phyloP scores from a whole-genome alignment of 2,113 vertebrate species.

The Sinocyclocheilus grahami region DNA sequence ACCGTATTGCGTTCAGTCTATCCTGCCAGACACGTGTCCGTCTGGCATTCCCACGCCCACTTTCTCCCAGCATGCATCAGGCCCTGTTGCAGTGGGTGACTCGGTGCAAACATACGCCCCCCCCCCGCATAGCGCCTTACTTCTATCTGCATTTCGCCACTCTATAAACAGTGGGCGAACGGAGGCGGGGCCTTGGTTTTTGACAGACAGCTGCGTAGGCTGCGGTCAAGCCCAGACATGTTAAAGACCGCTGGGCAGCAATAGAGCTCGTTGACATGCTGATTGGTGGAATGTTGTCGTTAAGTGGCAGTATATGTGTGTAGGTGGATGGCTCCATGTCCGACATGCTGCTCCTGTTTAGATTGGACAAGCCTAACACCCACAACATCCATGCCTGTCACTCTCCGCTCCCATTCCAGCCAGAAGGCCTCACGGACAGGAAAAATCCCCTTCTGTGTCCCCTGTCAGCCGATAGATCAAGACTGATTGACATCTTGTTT shows the following conservation, averaged over 20 bases:
- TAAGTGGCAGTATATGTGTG: constrained; percentile 49
- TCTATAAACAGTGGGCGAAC: constrained; percentile 64
- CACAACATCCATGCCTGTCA: constrained; percentile 48
- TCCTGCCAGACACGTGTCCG: constrained; percentile 49
- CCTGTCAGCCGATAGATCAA: constrained; percentile 1
- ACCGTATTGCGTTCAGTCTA: constrained; percentile 7
- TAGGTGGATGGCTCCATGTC: constrained; percentile 73
- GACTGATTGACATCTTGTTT: constrained; percentile 67
- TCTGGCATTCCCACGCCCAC: constrained; percentile 73
- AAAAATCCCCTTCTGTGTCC: constrained; percentile 28
- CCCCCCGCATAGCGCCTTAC: constrained; percentile 48
- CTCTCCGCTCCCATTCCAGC: constrained; percentile 33
- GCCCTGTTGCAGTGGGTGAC: constrained; percentile 60
- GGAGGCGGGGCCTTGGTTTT: constrained; percentile 31
- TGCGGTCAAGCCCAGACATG: constrained; percentile 51
- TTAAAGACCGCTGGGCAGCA: constrained; percentile 17
- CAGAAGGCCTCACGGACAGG: constrained; percentile 26
- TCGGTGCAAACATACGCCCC: constrained; percentile 57
- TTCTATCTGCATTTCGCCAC: constrained; percentile 57
- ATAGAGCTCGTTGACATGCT: constrained; percentile 40
- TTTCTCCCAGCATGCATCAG: constrained; percentile 66
- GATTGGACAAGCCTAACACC: constrained; percentile 59
- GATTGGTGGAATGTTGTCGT: constrained; percentile 46
- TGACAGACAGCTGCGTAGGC: constrained; percentile 71
- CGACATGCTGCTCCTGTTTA: constrained; percentile 67